Percentiles rank a stretch among this genome's conserved stretches.
phyloP scores from a whole-genome alignment of 2,113 vertebrate genomes.

The Tringa solitaria region DNA sequence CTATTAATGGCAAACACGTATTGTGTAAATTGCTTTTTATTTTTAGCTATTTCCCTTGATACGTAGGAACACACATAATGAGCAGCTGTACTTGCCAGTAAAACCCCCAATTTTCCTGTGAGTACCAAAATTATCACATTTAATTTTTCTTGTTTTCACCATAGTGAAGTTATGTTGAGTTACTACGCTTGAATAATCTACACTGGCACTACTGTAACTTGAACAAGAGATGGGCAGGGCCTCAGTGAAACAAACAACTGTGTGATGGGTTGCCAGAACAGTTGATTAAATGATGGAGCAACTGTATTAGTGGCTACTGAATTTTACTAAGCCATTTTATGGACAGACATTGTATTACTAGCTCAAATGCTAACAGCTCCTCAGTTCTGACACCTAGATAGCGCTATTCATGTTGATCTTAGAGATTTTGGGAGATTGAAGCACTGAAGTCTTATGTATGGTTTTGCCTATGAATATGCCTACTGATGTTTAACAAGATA shows the following conservation, averaged over 20 bases:
- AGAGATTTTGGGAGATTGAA: background rate
- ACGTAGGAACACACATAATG: background rate
- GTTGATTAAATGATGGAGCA: background rate
- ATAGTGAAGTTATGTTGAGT: background rate
- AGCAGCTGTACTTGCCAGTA: background rate
- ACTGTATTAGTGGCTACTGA: background rate
- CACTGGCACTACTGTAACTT: background rate
- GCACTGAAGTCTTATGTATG: background rate
- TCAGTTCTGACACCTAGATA: background rate
- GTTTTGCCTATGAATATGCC: background rate
- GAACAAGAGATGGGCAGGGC: background rate
- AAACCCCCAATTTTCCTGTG: background rate
- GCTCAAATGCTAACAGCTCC: background rate
- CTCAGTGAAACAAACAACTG: background rate
- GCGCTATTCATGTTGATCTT: background rate
- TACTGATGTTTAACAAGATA: background rate
- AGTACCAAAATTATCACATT: background rate
- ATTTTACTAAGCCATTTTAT: background rate
- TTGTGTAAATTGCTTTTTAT: constrained; percentile 14
- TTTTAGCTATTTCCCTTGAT: background rate
- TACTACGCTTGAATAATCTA: background rate
- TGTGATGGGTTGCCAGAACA: background rate
- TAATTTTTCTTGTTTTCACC: background rate
- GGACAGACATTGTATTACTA: background rate
- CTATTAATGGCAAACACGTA: background rate